Evolutionary conservation across 2,113 vertebrate genomes (phyloP).

Genomic region (Odontophorus gujanensis): DNA sequence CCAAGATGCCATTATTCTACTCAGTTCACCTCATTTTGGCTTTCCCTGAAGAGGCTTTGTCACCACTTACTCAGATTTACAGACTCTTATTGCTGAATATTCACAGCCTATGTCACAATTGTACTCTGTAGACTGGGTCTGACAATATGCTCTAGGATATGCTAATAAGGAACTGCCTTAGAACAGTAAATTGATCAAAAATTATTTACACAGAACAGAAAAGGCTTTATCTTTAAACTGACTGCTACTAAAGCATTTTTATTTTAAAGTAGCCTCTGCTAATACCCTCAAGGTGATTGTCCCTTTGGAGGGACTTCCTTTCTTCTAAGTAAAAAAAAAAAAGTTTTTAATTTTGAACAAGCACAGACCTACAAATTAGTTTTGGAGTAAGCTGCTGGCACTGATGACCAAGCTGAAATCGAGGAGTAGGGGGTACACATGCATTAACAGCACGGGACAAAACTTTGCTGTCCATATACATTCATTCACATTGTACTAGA

Average conservation of each 20-base stretch:
- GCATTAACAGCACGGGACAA: background rate
- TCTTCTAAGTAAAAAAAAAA: background rate
- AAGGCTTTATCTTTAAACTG: slow-evolving; percentile 76
- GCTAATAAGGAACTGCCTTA: slow-evolving; percentile 45
- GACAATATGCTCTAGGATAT: slow-evolving; percentile 51
- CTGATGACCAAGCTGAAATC: background rate
- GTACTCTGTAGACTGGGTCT: slow-evolving; percentile 41
- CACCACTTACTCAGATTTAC: slow-evolving; percentile 65
- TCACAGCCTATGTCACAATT: slow-evolving; percentile 61
- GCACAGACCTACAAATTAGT: background rate
- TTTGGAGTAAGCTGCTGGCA: slow-evolving; percentile 3
- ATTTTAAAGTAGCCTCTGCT: slow-evolving; percentile 7
- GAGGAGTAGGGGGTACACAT: background rate
- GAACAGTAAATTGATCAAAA: slow-evolving; percentile 68
- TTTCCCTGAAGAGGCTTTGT: slow-evolving; percentile 60
- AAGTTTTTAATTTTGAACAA: background rate
- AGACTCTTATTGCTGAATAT: slow-evolving; percentile 62
- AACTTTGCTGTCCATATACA: background rate
- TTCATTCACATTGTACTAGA: background rate
- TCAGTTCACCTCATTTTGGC: slow-evolving; percentile 45
- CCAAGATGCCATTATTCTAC: slow-evolving; percentile 48
- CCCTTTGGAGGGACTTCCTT: background rate
- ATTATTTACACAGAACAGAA: slow-evolving; percentile 80
- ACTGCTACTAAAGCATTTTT: slow-evolving; percentile 54
- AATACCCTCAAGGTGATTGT: slow-evolving; percentile 10